Evolutionary conservation across 2,797 vertebrate genomes (phyloP).

Genomic region (Acipenser oxyrinchus): DNA sequence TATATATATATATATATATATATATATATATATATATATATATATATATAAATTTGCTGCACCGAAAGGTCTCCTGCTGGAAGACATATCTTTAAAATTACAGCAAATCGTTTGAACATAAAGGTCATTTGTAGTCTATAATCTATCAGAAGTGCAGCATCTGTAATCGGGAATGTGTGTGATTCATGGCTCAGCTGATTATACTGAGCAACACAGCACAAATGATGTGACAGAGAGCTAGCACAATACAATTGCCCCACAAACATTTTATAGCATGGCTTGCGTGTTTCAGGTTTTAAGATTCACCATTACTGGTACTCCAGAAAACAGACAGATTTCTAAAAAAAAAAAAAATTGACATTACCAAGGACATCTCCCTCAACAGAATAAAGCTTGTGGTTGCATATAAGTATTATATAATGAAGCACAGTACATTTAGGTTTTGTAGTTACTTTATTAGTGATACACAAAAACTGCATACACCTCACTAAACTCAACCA

Average conservation of each 20-base stretch:
- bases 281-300: slow-evolving; percentile 30
- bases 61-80: not conserved
- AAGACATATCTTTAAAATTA: slow-evolving; percentile 8
- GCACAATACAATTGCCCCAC: not conserved
- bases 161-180: slow-evolving; percentile 9
- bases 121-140: slow-evolving; percentile 23
- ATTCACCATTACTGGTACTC: slow-evolving; percentile 27
- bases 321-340: no score
- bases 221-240: slow-evolving; percentile 1
- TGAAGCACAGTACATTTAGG: no score
- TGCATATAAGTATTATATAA: no score
- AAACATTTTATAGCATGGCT: slow-evolving; percentile 19
- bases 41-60: not conserved
- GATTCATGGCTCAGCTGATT: slow-evolving; percentile 19
- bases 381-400: no score
- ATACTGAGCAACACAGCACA: slow-evolving; percentile 6
- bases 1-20: not conserved
- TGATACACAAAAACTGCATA: no score
- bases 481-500: no score
- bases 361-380: no score
- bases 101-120: slow-evolving; percentile 19
- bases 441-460: no score
- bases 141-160: slow-evolving; percentile 15
- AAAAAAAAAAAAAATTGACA: no score
- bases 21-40: not conserved